Conservation (phyloP, 92 coral and sea anemone species). For the Zoanthus sociatus region DNA sequence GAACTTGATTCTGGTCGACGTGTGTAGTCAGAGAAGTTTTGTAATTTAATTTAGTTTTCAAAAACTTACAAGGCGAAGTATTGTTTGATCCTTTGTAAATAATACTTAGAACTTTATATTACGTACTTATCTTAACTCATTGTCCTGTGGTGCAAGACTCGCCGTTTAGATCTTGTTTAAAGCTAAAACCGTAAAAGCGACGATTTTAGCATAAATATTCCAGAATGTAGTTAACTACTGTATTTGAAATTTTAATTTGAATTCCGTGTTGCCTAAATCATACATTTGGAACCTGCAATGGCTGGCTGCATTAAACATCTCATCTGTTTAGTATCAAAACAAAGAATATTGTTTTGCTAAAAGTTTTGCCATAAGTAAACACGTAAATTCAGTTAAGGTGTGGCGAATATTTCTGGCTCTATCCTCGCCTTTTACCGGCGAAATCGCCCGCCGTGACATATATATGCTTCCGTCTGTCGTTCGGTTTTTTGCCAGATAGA, state of each 20-base stretch:
- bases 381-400: slow-evolving; percentile 33
- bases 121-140: neutral
- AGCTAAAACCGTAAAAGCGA: neutral
- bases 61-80: neutral
- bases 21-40: neutral
- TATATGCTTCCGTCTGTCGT: neutral
- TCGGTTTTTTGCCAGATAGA: neutral
- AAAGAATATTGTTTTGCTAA: neutral
- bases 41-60: neutral
- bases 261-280: neutral
- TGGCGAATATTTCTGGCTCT: neutral
- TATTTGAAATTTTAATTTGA: neutral
- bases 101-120: neutral
- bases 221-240: neutral
- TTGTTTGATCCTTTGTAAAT: neutral
- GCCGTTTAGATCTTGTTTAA: neutral
- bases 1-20: neutral
- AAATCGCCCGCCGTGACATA: slow-evolving; percentile 32
- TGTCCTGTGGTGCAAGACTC: neutral
- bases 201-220: neutral
- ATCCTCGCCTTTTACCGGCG: slow-evolving; percentile 7
- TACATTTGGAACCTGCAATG: slow-evolving; percentile 7
- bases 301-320: neutral
- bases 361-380: neutral
- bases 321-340: slow-evolving; percentile 35